Conservation (phyloP, 2,113 vertebrate species). For the Chionomys nivalis region DNA sequence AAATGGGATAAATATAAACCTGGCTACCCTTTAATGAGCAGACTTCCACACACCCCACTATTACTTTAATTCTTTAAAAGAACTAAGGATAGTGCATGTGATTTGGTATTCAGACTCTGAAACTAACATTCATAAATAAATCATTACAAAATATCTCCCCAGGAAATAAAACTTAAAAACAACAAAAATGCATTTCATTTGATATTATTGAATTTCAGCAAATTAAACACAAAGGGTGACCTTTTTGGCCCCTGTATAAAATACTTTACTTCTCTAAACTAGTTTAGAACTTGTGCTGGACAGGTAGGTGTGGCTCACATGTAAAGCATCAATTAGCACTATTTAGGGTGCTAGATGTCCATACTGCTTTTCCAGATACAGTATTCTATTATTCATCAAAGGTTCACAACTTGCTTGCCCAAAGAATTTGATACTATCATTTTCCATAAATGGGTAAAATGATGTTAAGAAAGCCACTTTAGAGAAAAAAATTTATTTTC, state of each 20-base stretch:
- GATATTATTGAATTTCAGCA: constrained; percentile 13
- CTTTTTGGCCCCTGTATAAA: background rate
- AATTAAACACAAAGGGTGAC: constrained; percentile 39
- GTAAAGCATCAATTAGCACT: background rate
- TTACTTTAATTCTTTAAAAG: background rate
- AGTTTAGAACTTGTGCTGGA: constrained; percentile 6
- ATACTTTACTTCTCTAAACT: constrained; percentile 33
- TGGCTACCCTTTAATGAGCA: background rate
- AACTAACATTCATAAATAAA: constrained; percentile 8
- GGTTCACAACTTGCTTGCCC: constrained; percentile 28
- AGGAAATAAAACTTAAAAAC: background rate
- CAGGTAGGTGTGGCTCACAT: constrained; percentile 6
- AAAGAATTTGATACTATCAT: background rate
- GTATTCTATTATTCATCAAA: background rate
- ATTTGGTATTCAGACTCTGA: constrained; percentile 6
- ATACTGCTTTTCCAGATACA: background rate
- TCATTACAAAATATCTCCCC: constrained; percentile 22
- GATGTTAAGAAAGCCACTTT: background rate
- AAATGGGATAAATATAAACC: background rate
- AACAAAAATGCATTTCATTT: background rate
- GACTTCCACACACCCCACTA: background rate
- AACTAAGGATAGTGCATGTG: background rate
- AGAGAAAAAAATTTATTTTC: background rate
- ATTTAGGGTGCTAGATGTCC: constrained; percentile 8
- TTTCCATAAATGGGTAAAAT: background rate